Conservation (phyloP, 1,140 invertebrate genomes). For the Elymnias hypermnestra region DNA sequence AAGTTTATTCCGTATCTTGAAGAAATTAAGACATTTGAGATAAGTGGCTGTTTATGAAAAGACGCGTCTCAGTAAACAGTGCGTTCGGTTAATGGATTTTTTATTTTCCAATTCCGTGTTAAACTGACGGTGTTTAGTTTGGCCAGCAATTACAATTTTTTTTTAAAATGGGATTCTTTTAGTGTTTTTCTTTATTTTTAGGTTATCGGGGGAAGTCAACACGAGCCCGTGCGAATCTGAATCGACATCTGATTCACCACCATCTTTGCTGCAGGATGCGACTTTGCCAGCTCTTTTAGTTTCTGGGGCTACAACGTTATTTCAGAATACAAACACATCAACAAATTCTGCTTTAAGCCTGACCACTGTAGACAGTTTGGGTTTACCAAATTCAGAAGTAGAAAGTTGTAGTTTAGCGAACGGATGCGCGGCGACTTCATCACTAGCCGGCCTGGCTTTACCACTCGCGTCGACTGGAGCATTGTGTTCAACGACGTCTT, state of each 20-base stretch:
- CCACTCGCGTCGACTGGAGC: constrained; percentile 54
- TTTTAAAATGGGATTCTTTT: too few relatives aligned
- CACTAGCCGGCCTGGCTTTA: constrained; percentile 48
- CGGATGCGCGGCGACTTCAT: constrained; percentile 51
- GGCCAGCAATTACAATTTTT: neutral
- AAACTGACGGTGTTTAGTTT: constrained; percentile 31
- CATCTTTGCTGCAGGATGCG: constrained; percentile 63
- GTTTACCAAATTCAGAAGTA: constrained; percentile 44
- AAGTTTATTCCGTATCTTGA: constrained; percentile 25
- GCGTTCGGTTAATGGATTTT: constrained; percentile 39
- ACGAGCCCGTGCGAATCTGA: constrained; percentile 65
- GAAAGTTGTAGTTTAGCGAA: constrained; percentile 53
- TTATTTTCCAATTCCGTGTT: constrained; percentile 42
- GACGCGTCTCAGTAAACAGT: constrained; percentile 43
- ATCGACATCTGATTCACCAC: constrained; percentile 63
- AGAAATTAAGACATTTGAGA: constrained; percentile 54
- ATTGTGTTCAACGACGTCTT: constrained; percentile 60
- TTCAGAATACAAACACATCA: constrained; percentile 51
- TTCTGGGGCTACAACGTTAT: constrained; percentile 55
- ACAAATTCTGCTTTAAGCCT: constrained; percentile 40
- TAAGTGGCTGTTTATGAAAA: constrained; percentile 45
- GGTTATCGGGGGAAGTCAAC: constrained; percentile 61
- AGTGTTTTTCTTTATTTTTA: constrained; percentile 26
- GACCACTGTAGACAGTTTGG: constrained; percentile 47
- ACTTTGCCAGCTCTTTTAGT: constrained; percentile 65